Evolutionary conservation across 2,888 invertebrate species (phyloP), one percentile per base, ranked within the genome.

Genomic region (Andrena minutula): DNA sequence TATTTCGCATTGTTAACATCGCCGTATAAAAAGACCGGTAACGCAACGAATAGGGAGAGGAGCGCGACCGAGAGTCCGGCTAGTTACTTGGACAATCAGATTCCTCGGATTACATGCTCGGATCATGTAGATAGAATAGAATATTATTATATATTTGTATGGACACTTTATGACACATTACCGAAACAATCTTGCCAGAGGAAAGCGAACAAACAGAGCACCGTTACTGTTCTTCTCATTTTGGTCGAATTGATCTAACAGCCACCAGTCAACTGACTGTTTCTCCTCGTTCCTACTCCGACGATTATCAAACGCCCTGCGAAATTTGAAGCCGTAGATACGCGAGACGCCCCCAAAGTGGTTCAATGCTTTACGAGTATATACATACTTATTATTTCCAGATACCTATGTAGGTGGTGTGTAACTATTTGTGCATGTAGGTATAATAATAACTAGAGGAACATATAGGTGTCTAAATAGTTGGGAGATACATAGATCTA

Each of bases 271-370:
- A 70, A 86, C 89, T 88, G 83, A 83, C 75, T 49, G 63, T 41
- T 82, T 41, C 49, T 49, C 60, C 41, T 41, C 58, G 71, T 75
- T 75, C 65, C 70, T 64, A 63, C 49, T 53, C 51, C 64, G 69
- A 76, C 79, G 53, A 72, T 85, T 81, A 79, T 86, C 84, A 75
- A 78, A 89, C 86, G 89, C 88, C 89, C 89, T 84, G 49, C 86
- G 90, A 90, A 89, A 91, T 84, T 84, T 58, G 86, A 91, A 47
- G 69, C 83, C 68, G 26, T 71, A 79, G 88, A 91, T 86, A 88
- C n/a, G 60, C 28, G 73, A 23, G 77, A 87, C 87, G 87, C 88
- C 87, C 86, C 82, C 84, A 72, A 51, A 53, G 61, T 75, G 74
- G 53, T 75, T 69, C 51, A 68, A 75, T 35, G 28, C 12, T 82